Percentiles rank a stretch among this genome's conserved stretches.
Evolutionary conservation across 2,797 vertebrate species (phyloP).

Genomic region (Tokudaia tokunoshimensis): DNA sequence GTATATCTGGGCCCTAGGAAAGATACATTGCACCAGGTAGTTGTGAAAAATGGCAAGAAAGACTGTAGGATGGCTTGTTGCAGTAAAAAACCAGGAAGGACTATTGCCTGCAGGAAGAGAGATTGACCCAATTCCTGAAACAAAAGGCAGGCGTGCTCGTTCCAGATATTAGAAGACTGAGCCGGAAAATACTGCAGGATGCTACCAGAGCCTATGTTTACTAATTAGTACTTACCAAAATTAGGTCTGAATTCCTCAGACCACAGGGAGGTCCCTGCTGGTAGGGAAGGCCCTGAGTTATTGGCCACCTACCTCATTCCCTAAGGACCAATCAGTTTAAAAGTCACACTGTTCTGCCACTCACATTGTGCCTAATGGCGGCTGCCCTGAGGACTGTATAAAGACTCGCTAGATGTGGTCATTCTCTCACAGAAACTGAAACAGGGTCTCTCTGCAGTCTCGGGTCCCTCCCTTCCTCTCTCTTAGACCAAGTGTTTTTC

Average conservation of each 20-base stretch:
- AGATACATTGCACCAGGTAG: background rate
- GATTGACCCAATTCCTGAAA: background rate
- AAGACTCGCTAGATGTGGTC: no score
- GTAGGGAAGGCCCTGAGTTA: no score
- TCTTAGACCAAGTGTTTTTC: background rate
- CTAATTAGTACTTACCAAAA: background rate
- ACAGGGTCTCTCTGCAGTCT: no score
- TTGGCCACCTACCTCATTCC: no score
- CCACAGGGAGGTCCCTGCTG: no score
- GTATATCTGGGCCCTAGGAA: background rate
- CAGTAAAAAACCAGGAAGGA: background rate
- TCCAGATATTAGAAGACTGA: background rate
- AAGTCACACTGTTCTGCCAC: no score
- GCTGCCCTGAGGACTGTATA: no score
- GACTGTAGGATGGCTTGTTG: background rate
- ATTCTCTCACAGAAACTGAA: background rate
- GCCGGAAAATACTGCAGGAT: background rate
- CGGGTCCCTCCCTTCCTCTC: background rate
- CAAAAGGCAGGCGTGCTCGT: background rate
- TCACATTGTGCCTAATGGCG: no score
- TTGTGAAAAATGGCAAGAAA: constrained; percentile 41
- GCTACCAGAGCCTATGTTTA: background rate
- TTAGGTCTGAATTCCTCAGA: no score
- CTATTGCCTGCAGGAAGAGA: background rate
- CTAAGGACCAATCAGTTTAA: no score